Evolutionary conservation across 2,888 invertebrate genomes (phyloP), one percentile per base, ranked within the genome.

Genomic region (Nomada fucata): DNA sequence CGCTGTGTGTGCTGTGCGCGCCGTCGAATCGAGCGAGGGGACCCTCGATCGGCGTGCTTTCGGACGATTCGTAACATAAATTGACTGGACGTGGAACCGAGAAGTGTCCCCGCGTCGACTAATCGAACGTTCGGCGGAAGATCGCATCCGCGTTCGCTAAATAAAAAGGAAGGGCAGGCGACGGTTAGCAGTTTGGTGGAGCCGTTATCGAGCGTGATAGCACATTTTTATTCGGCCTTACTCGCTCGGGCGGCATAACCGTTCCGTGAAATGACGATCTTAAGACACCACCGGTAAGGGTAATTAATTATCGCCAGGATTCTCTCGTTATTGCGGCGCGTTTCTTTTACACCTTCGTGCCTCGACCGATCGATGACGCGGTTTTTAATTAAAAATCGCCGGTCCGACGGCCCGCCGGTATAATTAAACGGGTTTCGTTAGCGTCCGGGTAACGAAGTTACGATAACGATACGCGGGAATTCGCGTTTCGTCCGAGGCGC

Each of bases 311-410:
- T 55, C 65, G 53, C n/a, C 5, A 10, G 13, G 77, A 61, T 73
- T 69, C 57, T 13, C 61, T 57, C 47, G 57, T 68, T 69, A 57
- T 70, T 50, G 53, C 18, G 5, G 13, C 15, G 18, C 15, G 7
- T 15, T 18, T 36, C 9, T 18, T 60, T 29, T 36, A 20, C 18
- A n/a, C 20, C 20, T 23, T 20, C 57, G 23, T 20, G 9, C 50
- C 52, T 63, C 13, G 29, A 7, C 10, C 36, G 67, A 74, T 68
- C 74, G 61, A 61, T 23, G 61, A 23, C 57, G 67, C 67, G 61
- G 61, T 55, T 63, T 63, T 75, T 78, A 78, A 78, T 78, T 75
- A 75, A 75, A 78, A 78, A 75, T n/a, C n/a, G n/a, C n/a, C n/a
- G n/a, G n/a, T n/a, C 74, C 65, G 73, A 65, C 50, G 63, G 52